Conservation (phyloP, 2,113 vertebrate species). For the Brachypteracias leptosomus region DNA sequence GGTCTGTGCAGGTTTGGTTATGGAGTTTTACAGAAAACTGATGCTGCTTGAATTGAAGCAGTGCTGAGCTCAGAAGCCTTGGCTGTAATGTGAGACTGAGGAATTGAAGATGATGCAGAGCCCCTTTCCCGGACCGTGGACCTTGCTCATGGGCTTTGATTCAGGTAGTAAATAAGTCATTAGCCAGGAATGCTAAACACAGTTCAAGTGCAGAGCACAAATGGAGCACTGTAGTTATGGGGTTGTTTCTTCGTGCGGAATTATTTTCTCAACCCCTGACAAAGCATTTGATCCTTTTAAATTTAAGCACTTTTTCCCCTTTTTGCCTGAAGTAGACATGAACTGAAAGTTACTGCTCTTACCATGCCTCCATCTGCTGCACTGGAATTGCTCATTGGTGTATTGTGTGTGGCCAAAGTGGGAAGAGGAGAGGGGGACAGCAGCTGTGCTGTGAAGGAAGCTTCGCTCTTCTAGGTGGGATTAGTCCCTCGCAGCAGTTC, state of each 20-base stretch:
- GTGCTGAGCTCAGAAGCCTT: neutral
- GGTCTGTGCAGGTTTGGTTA: neutral
- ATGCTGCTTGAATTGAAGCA: rapidly evolving
- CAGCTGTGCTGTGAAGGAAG: rapidly evolving
- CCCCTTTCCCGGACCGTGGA: neutral
- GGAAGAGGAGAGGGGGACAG: neutral
- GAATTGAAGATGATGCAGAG: neutral
- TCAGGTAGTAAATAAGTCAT: neutral
- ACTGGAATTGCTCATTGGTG: neutral
- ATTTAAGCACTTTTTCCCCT: neutral
- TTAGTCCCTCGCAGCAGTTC: neutral
- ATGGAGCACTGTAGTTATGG: neutral
- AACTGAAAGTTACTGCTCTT: constrained; percentile 10
- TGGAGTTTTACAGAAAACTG: neutral
- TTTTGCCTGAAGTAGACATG: neutral
- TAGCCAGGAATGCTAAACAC: neutral
- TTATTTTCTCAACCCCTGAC: neutral
- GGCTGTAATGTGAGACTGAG: neutral
- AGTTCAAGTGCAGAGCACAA: neutral
- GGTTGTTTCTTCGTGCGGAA: neutral
- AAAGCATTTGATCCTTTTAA: constrained; percentile 16
- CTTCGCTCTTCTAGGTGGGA: neutral
- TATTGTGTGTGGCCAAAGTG: neutral
- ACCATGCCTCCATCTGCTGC: neutral
- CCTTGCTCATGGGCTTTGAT: neutral